Evolutionary conservation across 2,113 vertebrate genomes (phyloP).

Genomic region (Eudyptes chrysolophus): DNA sequence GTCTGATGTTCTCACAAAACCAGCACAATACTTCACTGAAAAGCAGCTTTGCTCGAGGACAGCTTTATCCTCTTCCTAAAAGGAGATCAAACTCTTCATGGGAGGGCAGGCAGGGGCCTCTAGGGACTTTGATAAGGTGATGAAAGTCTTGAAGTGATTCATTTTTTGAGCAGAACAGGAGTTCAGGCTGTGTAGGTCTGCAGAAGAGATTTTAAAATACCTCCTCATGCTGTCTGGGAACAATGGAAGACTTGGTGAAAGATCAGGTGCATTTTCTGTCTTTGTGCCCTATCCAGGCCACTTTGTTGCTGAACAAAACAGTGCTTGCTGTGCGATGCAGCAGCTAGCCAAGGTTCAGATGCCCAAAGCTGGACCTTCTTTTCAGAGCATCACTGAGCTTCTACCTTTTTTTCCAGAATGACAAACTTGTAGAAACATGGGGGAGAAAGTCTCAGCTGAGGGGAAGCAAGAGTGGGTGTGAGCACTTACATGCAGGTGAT

Average conservation of each 20-base stretch:
- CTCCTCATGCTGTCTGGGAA: conserved; percentile 20
- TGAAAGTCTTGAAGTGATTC: conserved; percentile 6
- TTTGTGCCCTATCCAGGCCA: not conserved
- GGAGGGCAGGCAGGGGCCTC: not conserved
- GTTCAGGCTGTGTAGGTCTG: conserved; percentile 8
- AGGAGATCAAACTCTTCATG: conserved; percentile 17
- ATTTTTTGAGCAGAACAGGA: not conserved
- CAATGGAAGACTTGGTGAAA: conserved; percentile 5
- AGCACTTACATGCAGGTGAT: not conserved
- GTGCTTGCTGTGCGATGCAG: not conserved
- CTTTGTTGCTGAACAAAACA: not conserved
- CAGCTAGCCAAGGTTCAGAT: not conserved
- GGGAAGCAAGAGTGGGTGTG: not conserved
- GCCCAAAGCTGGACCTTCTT: not conserved
- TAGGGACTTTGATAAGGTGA: conserved; percentile 26
- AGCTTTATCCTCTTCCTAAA: conserved; percentile 21
- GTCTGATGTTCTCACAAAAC: conserved; percentile 14
- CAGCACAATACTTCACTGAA: not conserved
- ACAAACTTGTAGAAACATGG: not conserved
- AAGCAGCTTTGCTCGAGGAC: conserved; percentile 33
- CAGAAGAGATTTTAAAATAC: conserved; percentile 20
- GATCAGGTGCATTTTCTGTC: not conserved
- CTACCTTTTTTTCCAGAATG: not conserved
- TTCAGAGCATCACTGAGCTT: not conserved
- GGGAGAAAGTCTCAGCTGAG: not conserved